These are phyloP conservation scores for Tridacna crocea DNA, from an alignment of 2,888 invertebrate species.

Conservation along the genomic window DNA sequence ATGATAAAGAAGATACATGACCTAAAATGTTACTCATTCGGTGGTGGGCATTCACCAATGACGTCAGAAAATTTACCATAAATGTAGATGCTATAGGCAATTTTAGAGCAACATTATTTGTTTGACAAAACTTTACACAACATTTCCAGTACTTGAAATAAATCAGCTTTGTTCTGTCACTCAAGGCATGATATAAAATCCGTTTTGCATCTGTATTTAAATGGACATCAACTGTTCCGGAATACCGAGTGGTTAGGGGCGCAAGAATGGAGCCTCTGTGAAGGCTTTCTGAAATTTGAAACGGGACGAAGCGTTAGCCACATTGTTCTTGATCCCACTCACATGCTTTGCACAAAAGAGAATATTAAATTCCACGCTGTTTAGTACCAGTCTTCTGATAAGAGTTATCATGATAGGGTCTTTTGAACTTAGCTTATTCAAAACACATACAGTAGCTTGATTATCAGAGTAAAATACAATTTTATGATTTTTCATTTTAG, in stretches of 20 bases:
- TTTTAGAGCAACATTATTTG: not conserved
- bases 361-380: not conserved
- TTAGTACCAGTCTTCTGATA: not conserved
- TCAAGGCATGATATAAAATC: not conserved
- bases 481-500: no score
- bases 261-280: not conserved
- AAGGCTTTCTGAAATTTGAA: no score
- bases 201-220: not conserved
- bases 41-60: no score
- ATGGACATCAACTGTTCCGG: no score
- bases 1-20: no score
- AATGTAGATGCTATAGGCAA: no score
- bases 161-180: not conserved
- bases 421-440: constrained; percentile 33
- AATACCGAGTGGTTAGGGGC: no score
- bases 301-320: constrained; percentile 15
- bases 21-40: no score
- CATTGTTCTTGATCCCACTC: not conserved
- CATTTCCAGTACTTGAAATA: not conserved
- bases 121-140: constrained; percentile 1
- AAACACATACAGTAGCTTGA: constrained; percentile 27
- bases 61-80: no score
- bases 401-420: constrained; percentile 1
- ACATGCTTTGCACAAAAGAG: no score
- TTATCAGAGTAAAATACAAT: no score